Base-by-base conservation (phyloP, 2,797 vertebrate genomes). In the Pogoniulus pusillus region DNA sequence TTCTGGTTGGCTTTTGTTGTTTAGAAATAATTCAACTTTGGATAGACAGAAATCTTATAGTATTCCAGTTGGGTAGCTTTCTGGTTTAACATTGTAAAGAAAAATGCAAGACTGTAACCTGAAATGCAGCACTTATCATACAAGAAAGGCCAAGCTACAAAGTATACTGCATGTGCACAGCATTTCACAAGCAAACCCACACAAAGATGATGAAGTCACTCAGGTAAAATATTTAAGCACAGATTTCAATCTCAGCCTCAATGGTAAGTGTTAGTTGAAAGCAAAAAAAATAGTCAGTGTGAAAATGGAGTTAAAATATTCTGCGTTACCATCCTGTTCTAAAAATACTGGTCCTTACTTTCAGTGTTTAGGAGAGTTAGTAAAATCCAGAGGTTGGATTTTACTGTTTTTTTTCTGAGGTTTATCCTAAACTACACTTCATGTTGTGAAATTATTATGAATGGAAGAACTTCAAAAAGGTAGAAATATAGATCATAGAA, bases 151-250 rank as follows among this genome's bases (percentile, higher is more conserved):
- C 41, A 59, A 7, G 39, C 39, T 76, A 69, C 24, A 30, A 69
- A 45, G 30, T 18, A 58, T 16, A 65, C 23, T 12, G 4, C 8
- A 29, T 1, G 3, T 27, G 17, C 5, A 26, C 0, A 39, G 20
- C 18, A 49, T 29, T 60, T 49, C 62, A 73, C 47, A 87, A 78
- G 64, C 0, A 0, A 81, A 74, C 65, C 34, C 9, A 29, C 29
- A n/a, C 10, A 75, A 47, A 24, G 16, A 19, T 65, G 20, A 10
- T 5, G 47, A 47, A 8, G 10, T 41, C 35, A 57, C 30, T 30
- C 35, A 23, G 32, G 7, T 68, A 69, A 85, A 94, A 66, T 4
- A 65, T 20, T 77, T 74, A 65, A 68, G 16, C 29, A 80, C 19
- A 57, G 16, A 34, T 8, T 69, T 81, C 32, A n/a, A 23, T n/a